phyloP scores from a whole-genome alignment of 1,140 invertebrate species.

The Coelopa frigida region DNA sequence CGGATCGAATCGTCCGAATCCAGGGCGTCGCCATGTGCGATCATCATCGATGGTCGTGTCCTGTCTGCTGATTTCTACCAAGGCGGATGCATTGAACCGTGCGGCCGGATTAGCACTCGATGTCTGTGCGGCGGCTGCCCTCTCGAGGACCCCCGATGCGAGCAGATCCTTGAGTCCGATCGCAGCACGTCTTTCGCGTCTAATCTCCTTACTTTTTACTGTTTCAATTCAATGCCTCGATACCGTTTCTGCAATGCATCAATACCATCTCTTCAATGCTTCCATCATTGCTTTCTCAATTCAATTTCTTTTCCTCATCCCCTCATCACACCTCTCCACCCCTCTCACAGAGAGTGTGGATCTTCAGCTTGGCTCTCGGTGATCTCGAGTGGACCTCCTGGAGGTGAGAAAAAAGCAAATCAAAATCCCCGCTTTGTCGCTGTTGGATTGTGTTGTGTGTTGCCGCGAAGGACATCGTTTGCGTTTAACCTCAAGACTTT shows the following conservation, averaged over 20 bases:
- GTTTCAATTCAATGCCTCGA: no score
- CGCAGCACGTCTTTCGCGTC: conserved; percentile 19
- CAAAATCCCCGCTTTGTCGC: no score
- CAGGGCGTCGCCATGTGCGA: conserved; percentile 15
- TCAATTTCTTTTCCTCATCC: no score
- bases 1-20: conserved; percentile 27
- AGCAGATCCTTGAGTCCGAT: conserved; percentile 30
- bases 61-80: conserved; percentile 5
- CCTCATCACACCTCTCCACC: no score
- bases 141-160: conserved; percentile 10
- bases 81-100: conserved; percentile 20
- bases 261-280: no score
- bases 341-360: neutral
- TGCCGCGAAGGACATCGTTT: no score
- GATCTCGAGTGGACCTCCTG: conserved; percentile 34
- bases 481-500: conserved; percentile 44
- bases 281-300: no score
- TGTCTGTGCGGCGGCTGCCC: conserved; percentile 27
- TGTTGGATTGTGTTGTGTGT: conserved; percentile 6
- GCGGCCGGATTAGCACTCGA: no score
- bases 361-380: neutral
- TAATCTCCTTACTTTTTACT: no score
- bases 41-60: conserved; percentile 19
- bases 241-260: no score
- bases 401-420: conserved; percentile 41